Percentiles rank a stretch among this genome's conserved stretches.
These are phyloP conservation scores for Tyria jacobaeae DNA, from an alignment of 2,888 invertebrate species.

Conservation along the genomic window DNA sequence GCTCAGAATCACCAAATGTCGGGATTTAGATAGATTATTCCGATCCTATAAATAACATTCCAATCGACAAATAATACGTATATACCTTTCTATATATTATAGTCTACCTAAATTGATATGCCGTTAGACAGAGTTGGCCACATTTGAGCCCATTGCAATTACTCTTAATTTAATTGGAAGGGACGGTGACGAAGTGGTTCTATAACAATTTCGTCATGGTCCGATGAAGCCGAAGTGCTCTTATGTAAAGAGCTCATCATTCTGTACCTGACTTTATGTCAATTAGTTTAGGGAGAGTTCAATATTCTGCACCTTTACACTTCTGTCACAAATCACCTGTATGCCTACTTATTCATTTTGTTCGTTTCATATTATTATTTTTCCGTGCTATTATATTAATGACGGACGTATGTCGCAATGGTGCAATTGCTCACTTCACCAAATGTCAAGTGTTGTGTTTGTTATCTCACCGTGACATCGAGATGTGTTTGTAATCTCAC, in stretches of 20 bases:
- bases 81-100: neutral
- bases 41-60: neutral
- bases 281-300: neutral
- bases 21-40: slow-evolving; percentile 19
- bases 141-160: neutral
- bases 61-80: neutral
- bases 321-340: neutral
- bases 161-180: slow-evolving; percentile 1
- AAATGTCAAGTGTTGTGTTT: neutral
- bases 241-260: neutral
- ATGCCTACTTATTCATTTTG: neutral
- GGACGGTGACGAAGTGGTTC: neutral
- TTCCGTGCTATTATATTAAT: neutral
- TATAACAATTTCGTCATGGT: neutral
- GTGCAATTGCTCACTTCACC: neutral
- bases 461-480: too few species aligned
- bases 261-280: neutral
- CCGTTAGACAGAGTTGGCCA: neutral
- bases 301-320: neutral
- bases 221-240: neutral
- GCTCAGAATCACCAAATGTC: slow-evolving; percentile 20
- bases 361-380: neutral
- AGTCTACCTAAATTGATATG: neutral
- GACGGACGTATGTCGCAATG: neutral
- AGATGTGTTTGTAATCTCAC: neutral